Conservation (phyloP, 1,140 invertebrate species). For the Ganaspis sp. region DNA sequence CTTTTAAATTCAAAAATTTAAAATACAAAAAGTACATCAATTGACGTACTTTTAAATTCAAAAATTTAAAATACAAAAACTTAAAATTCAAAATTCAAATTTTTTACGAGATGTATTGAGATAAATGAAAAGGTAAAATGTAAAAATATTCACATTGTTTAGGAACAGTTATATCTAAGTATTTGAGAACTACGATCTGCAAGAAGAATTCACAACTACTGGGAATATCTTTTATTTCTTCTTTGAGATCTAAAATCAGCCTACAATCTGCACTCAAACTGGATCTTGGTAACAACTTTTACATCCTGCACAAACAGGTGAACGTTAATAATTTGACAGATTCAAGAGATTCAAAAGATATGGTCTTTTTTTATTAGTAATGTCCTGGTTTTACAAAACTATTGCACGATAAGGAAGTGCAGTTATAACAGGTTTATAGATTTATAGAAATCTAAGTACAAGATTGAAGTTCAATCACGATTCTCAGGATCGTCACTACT, state of each 20-base stretch:
- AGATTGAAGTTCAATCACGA: background rate
- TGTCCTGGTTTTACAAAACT: background rate
- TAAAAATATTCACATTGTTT: background rate
- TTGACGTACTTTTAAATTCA: too few species aligned
- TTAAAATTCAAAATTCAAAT: too few species aligned
- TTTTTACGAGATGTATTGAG: too few species aligned
- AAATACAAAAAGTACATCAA: too few species aligned
- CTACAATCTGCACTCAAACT: conserved; percentile 10
- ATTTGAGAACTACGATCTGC: background rate
- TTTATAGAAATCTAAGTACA: background rate
- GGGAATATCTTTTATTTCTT: background rate
- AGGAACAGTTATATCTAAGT: background rate
- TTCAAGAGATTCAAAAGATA: conserved; percentile 7
- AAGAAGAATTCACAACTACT: background rate
- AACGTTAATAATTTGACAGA: conserved; percentile 18
- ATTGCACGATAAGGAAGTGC: conserved; percentile 10
- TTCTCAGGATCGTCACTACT: too few species aligned
- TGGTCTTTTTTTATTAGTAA: background rate
- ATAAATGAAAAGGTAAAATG: too few species aligned
- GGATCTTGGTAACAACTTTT: conserved; percentile 16
- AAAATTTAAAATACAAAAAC: too few species aligned
- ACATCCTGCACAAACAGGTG: conserved; percentile 1
- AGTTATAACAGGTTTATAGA: conserved; percentile 9
- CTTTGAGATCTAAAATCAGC: background rate
- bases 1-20: too few species aligned